Percentiles rank a stretch among this genome's conserved stretches.
Conservation (phyloP, 1,140 invertebrate genomes). For the Palaemon carinicauda region DNA sequence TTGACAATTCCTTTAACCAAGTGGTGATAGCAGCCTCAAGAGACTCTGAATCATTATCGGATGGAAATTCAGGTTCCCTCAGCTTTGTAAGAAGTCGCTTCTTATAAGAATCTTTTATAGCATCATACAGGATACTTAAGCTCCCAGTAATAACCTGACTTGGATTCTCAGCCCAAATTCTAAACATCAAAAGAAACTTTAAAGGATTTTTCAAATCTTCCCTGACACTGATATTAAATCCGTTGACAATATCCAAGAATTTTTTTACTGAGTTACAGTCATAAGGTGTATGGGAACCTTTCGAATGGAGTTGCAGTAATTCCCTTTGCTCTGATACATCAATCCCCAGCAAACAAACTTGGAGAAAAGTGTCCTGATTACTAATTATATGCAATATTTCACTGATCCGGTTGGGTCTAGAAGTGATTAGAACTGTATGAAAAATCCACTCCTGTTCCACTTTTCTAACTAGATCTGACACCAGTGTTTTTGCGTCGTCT, state of each 20-base stretch:
- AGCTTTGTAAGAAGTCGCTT: background rate
- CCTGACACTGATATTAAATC: background rate
- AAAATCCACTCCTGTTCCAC: background rate
- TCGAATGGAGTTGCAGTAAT: background rate
- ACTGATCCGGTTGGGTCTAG: background rate
- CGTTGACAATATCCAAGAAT: background rate
- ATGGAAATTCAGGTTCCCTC: background rate
- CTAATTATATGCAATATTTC: background rate
- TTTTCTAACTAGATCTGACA: background rate
- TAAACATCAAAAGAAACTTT: background rate
- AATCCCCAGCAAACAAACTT: background rate
- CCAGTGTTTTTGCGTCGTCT: background rate
- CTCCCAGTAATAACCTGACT: background rate
- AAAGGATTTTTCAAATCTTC: constrained; percentile 5
- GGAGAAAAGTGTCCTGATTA: background rate
- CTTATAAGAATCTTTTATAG: background rate
- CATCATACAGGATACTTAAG: background rate
- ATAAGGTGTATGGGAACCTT: background rate
- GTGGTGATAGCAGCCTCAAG: background rate
- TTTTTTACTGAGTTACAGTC: background rate
- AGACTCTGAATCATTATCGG: background rate
- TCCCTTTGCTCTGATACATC: background rate
- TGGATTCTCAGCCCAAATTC: background rate
- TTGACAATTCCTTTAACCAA: background rate
- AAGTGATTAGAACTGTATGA: constrained; percentile 8